Base-by-base conservation (phyloP, 2,113 vertebrate genomes). In the Nibea coibor region DNA sequence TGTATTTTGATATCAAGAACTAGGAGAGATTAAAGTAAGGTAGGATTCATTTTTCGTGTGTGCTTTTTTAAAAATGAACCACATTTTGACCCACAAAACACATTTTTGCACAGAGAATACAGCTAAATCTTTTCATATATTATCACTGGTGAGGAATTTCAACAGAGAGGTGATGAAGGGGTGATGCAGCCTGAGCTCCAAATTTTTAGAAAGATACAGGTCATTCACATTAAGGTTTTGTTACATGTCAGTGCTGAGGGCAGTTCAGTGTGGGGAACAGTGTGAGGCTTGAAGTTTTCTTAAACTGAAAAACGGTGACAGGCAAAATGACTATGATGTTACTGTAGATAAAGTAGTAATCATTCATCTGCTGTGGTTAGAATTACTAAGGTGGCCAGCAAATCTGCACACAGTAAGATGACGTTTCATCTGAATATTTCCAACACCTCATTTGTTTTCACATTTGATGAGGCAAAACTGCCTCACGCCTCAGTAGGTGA, bases 1-100 rank as follows among this genome's bases (percentile, higher is more conserved):
- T 74, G 53, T 67, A 35, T 64, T 58, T 24, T 48, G 45, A 26
- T 12, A 5, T 69, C 42, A 67, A 51, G 47, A 74, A 65, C 17
- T 50, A 26, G 8, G 19, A 35, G 17, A 54, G 24, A n/a, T 45
- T 64, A 16, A 56, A 42, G 22, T 50, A 2, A 63, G 47, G 72
- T 64, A 12, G 39, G n/a, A 64, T 20, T 61, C 8, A 69, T 69
- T 58, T 83, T 47, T 24, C 2, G 35, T 35, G 35, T 35, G 35
- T 35, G 35, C 35, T 35, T 35, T 35, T 35, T 35, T 1, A 31
- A 31, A 31, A 35, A 35, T 35, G 5, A 78, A 31, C 58, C 1
- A 1, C 10, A 48, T 6, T 22, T n/a, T 42, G 7, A 42, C 28
- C 8, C 5, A 0, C 14, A 62, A n/a, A 72, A 65, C 31, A 4